A percentile compares a stretch with the other conserved stretches of the same genome.
phyloP scores from a whole-genome alignment of 2,113 vertebrate species.

The Ranitomeya variabilis region DNA sequence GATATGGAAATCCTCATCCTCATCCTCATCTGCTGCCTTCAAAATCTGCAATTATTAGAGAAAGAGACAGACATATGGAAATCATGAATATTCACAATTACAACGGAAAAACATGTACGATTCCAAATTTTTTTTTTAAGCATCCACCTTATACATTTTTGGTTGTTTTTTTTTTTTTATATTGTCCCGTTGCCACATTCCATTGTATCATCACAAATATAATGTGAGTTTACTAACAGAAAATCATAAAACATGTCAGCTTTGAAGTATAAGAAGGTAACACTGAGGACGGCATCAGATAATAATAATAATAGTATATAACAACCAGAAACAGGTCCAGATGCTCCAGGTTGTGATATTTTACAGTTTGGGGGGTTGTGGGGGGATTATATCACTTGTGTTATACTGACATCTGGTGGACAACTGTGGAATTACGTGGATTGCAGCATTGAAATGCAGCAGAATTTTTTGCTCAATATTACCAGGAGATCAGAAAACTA shows the following conservation, averaged over 20 bases:
- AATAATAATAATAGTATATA: conserved; percentile 9
- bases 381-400: background rate
- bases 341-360: background rate
- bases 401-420: conserved; percentile 47
- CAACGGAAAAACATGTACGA: background rate
- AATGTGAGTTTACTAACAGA: background rate
- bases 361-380: background rate
- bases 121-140: background rate
- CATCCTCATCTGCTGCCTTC: background rate
- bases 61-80: background rate
- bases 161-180: background rate
- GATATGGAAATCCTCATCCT: background rate
- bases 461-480: background rate
- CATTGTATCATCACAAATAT: background rate
- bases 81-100: conserved; percentile 9
- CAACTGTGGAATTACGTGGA: background rate
- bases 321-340: background rate
- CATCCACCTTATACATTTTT: background rate
- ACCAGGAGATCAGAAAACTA: background rate
- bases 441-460: background rate
- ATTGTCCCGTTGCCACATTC: background rate
- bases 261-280: background rate
- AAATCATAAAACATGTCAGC: background rate
- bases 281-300: background rate
- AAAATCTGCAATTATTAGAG: background rate